Conservation (phyloP, 2,888 invertebrate genomes). For the Exephanes ischioxanthus region DNA sequence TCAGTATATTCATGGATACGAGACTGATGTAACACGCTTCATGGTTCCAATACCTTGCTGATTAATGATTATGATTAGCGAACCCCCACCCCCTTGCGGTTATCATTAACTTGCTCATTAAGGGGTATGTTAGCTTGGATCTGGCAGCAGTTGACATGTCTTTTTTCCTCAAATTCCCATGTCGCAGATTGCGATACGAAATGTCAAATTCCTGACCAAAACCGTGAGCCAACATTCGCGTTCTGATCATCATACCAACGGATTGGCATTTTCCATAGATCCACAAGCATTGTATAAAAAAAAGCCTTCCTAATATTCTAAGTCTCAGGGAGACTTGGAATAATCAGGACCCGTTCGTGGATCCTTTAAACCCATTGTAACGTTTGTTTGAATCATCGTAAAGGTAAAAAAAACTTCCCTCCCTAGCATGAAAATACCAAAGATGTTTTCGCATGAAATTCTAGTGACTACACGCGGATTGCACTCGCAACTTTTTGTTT, state of each 20-base stretch:
- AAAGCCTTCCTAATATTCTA: too few species aligned
- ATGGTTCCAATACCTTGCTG: conserved; percentile 28
- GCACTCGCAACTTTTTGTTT: not conserved
- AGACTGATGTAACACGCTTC: conserved; percentile 26
- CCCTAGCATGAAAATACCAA: too few species aligned
- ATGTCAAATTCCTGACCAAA: not conserved
- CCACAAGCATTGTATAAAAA: too few species aligned
- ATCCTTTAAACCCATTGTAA: too few species aligned
- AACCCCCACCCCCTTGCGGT: not conserved
- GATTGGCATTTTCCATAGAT: not conserved
- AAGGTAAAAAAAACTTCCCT: too few species aligned
- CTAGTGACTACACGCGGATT: not conserved
- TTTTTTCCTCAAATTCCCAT: not conserved
- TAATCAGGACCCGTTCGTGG: too few species aligned
- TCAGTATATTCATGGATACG: conserved; percentile 17
- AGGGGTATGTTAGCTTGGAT: not conserved
- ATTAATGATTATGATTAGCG: conserved; percentile 5
- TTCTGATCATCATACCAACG: not conserved
- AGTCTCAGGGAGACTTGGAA: too few species aligned
- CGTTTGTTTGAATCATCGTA: too few species aligned
- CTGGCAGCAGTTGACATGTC: too few species aligned
- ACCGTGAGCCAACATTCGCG: not conserved
- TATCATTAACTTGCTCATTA: conserved; percentile 9
- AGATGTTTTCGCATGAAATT: too few species aligned
- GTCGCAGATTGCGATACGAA: not conserved